Conservation (phyloP, 2,888 invertebrate genomes). For the Euplexia lucipara region DNA sequence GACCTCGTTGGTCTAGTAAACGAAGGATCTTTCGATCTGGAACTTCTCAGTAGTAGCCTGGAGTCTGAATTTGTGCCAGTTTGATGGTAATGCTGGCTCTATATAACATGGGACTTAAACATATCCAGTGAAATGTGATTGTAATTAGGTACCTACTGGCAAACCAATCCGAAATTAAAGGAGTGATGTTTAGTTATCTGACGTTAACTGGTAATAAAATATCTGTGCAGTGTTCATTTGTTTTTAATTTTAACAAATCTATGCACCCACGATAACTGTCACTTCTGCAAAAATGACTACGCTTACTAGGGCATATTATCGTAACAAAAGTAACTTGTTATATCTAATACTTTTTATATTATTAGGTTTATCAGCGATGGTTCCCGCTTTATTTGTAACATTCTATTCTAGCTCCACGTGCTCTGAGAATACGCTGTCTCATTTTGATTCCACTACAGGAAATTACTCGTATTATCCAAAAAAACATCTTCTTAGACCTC, state of each 20-base stretch:
- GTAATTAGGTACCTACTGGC: no score
- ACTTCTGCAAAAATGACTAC: conserved; percentile 29
- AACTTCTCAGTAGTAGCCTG: no score
- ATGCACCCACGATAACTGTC: conserved; percentile 46
- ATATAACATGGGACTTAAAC: no score
- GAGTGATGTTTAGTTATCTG: no score
- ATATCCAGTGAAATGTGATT: no score
- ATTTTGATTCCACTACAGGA: conserved; percentile 68
- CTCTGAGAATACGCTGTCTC: conserved; percentile 74
- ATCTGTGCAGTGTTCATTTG: not conserved
- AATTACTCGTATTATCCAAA: conserved; percentile 62
- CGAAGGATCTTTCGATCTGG: no score
- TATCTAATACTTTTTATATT: conserved; percentile 73
- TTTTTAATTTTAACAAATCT: conserved; percentile 51
- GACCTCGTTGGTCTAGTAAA: no score
- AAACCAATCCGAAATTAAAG: no score
- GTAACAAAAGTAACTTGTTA: conserved; percentile 59
- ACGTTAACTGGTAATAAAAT: no score
- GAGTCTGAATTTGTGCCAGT: no score
- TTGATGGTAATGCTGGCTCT: no score
- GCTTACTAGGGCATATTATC: conserved; percentile 46
- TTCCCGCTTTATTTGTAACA: conserved; percentile 79
- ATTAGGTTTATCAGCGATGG: conserved; percentile 74
- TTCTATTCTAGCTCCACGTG: conserved; percentile 73
- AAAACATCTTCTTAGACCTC: conserved; percentile 54